A percentile compares a stretch with the other conserved stretches of the same genome.
Conservation (phyloP, 2,888 invertebrate species). For the Congeria kusceri region DNA sequence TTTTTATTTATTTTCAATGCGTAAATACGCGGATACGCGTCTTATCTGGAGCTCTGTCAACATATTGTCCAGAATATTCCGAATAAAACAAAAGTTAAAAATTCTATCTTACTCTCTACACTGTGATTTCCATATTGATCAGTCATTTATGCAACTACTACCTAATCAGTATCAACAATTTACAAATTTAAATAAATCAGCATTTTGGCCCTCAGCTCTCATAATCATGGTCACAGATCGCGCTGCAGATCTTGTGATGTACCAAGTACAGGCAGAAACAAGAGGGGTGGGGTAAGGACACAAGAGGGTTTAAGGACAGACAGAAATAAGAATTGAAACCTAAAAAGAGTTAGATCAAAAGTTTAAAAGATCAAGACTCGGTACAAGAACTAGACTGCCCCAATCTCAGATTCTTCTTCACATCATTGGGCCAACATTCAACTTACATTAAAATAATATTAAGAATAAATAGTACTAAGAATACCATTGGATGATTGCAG, state of each 20-base stretch:
- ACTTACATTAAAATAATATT: no score
- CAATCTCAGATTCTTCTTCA: constrained; percentile 47
- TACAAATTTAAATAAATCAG: background rate
- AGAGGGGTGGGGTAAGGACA: constrained; percentile 46
- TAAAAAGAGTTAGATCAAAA: constrained; percentile 11
- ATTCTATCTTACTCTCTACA: no score
- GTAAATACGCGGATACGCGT: no score
- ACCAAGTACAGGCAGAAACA: constrained; percentile 29
- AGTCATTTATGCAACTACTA: background rate
- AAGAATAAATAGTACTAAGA: no score
- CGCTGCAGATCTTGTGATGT: background rate
- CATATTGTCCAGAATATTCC: no score
- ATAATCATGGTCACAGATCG: constrained; percentile 23
- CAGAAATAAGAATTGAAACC: constrained; percentile 30
- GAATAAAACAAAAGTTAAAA: no score
- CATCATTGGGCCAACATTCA: constrained; percentile 51
- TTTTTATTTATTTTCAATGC: no score
- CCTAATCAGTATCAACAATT: background rate
- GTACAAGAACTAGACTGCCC: constrained; percentile 19
- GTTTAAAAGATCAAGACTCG: constrained; percentile 26
- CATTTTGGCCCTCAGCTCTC: constrained; percentile 27
- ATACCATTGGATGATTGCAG: no score
- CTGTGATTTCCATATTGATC: no score
- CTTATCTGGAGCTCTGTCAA: no score
- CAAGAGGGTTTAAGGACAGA: constrained; percentile 54